A percentile compares a stretch with the other conserved stretches of the same genome.
Evolutionary conservation across 2,113 vertebrate species (phyloP).

Genomic region (Corythoichthys haematopterus): DNA sequence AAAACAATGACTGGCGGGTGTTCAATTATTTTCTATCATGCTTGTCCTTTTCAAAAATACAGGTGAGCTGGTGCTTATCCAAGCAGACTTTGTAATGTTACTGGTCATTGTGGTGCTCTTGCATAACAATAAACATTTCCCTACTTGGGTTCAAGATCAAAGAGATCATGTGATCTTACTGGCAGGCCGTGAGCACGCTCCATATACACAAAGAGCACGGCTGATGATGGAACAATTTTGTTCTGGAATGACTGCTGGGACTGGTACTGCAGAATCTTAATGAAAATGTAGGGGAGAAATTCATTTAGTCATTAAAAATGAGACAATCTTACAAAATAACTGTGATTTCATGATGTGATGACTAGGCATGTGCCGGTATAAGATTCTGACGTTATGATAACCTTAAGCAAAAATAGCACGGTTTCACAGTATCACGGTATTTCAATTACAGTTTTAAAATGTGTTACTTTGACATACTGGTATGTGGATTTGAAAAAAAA

Average conservation of each 20-base stretch:
- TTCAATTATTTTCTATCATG: too few species aligned
- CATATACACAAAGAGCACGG: slow-evolving; percentile 80
- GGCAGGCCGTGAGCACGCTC: slow-evolving; percentile 80
- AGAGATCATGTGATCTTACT: slow-evolving; percentile 66
- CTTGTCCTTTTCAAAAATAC: too few species aligned
- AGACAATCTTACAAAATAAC: not conserved
- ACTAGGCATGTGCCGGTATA: too few species aligned
- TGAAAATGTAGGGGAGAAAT: not conserved
- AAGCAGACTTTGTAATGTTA: not conserved
- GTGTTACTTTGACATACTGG: too few species aligned
- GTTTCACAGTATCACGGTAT: too few species aligned
- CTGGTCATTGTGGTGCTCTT: not conserved
- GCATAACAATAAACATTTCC: not conserved
- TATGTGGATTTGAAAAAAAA: too few species aligned
- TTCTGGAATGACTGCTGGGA: slow-evolving; percentile 77
- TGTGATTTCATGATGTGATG: too few species aligned
- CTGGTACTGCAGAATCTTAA: slow-evolving; percentile 77
- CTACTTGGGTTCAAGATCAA: slow-evolving; percentile 11
- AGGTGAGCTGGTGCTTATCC: too few species aligned
- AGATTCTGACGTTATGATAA: too few species aligned
- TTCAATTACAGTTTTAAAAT: too few species aligned
- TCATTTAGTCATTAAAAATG: not conserved
- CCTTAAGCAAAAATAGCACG: too few species aligned
- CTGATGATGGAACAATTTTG: slow-evolving; percentile 75
- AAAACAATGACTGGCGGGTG: not conserved